Base-by-base conservation (phyloP, 2,113 vertebrate species). In the Geothlypis trichas region DNA sequence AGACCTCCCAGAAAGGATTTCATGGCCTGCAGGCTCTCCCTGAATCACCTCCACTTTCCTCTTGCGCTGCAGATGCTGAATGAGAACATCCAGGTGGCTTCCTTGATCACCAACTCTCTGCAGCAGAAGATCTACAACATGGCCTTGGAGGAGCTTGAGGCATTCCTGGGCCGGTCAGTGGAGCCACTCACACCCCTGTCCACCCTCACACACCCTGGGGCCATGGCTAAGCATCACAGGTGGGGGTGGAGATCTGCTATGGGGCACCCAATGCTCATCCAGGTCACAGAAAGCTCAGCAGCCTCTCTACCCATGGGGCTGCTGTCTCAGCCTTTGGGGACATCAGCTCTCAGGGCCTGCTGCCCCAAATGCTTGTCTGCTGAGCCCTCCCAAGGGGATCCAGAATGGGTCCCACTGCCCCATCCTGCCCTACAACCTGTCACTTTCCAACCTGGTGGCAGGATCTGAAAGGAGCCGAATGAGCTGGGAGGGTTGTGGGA, bases 91-190 rank as follows among this genome's bases (percentile, higher is more conserved):
- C 98, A 97, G 1, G 98, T 99, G 49, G 98, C 98, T 39, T 96
- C 98, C 67, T 96, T 98, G 97, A 98, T 99, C 67, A 98, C 98
- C 0, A 91, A 97, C 66, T 97, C 98, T 15, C 97, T 99, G 68
- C 98, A 98, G 92, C 98, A 98, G 81, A 99, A 99, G 95, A 98
- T 99, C 19, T 98, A 98, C 41, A 97, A 95, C 92, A 99, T 99
- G 98, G 99, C 99, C 15, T 95, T 99, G 72, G 98, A 98, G 65
- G 99, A 99, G 96, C 98, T 99, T 72, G 98, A 99, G 74, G 97
- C 97, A 52, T 99, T 99, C 90, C 96, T 99, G 16, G 98, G 98
- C 96, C 99, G 99, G 99, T 99, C 84, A 96, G 98, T 94, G 65
- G 82, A 81, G 23, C 41, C 42, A 22, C 71, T 92, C 2, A 0